Evolutionary conservation across 2,113 vertebrate species (phyloP).

Genomic region (Callaeas wilsoni): DNA sequence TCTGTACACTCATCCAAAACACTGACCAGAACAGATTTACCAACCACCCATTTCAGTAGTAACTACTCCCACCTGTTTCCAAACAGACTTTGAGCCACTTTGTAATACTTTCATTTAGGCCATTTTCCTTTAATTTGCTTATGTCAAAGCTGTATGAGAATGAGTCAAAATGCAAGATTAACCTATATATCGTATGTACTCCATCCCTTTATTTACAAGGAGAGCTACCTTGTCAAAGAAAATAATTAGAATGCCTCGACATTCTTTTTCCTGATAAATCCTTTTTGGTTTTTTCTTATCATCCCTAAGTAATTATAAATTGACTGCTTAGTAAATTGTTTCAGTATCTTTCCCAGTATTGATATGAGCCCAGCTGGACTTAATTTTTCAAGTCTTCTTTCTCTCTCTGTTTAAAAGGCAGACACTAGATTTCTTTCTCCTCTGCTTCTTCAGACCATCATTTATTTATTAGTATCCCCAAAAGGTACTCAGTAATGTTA

Average conservation of each 20-base stretch:
- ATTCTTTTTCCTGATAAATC: slow-evolving; percentile 8
- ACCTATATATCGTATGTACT: not conserved
- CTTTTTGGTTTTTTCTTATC: slow-evolving; percentile 22
- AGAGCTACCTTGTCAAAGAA: slow-evolving; percentile 10
- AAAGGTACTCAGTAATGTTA: not conserved
- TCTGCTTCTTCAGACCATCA: not conserved
- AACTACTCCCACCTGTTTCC: not conserved
- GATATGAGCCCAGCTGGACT: slow-evolving; percentile 26
- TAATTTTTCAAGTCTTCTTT: slow-evolving; percentile 33
- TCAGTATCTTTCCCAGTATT: slow-evolving; percentile 30
- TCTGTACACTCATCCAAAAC: not conserved
- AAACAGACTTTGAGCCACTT: not conserved
- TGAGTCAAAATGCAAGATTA: not conserved
- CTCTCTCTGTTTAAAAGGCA: not conserved
- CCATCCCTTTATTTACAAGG: not conserved
- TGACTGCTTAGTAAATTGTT: slow-evolving; percentile 19
- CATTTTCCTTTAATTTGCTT: not conserved
- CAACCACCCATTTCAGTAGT: not conserved
- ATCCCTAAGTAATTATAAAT: slow-evolving; percentile 31
- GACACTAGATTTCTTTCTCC: not conserved
- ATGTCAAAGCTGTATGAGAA: not conserved
- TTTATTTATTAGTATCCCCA: not conserved
- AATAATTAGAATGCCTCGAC: not conserved
- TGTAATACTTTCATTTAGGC: not conserved
- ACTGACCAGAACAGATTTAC: not conserved